Evolutionary conservation across 2,888 invertebrate species (phyloP), one percentile per base, ranked within the genome.

Genomic region (Omphaloscelis lunosa): DNA sequence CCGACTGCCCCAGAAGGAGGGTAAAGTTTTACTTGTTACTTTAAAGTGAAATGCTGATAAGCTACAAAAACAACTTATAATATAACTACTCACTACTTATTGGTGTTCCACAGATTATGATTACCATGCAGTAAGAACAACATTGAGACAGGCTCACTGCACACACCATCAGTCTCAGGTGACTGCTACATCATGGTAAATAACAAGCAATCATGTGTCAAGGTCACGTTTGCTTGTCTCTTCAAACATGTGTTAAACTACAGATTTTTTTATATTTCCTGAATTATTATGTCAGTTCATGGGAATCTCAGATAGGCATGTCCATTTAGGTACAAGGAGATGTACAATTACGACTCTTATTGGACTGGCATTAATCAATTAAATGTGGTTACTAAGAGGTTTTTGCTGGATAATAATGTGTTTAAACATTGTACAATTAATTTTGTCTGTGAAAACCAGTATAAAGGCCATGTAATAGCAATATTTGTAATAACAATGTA

Each of bases 141-240:
- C 29, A 56, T 8, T 11, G 29, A 41, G 71, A 12, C 20, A 29
- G 3, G 11, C 39, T 56, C 61, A 48, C 53, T n/a, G 39, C 48
- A 58, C n/a, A 39, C 61, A 67, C 4, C 5, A 23, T 11, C 3
- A 15, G 34, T 20, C 39, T 65, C 39, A 68, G 34, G 12, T 1
- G 0, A 56, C 27, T 71, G 66, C 79, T 66, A 39, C 29, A 66
- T 65, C 67, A 77, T 73, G 29, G 77, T 85, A 82, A 63, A 71
- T 83, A 86, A 77, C 68, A 83, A 77, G 83, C 67, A 41, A 71
- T 61, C 69, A 72, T 69, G 53, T n/a, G 27, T 75, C 87, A 84
- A 86, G 81, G 84, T 77, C 85, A 86, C 72, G 69, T 84, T 80
- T 86, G 71, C 61, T 82, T 59, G 61, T 29, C 48, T 68, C 23